Conservation (phyloP, 2,888 invertebrate species). For the Pyrrhia umbra region DNA sequence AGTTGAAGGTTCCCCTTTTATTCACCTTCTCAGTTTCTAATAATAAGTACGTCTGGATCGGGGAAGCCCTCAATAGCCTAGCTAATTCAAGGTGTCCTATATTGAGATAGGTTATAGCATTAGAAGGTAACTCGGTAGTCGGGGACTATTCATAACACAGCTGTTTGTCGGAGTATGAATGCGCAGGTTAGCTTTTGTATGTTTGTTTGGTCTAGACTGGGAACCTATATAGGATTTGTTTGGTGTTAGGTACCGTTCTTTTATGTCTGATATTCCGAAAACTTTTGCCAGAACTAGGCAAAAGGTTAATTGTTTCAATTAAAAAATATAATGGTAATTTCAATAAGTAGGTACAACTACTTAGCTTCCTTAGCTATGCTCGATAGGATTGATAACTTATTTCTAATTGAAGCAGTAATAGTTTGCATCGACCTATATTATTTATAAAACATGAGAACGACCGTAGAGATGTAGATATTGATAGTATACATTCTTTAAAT, state of each 20-base stretch:
- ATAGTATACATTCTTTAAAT: too few species aligned
- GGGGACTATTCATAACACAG: conserved; percentile 81
- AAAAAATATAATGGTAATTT: background rate
- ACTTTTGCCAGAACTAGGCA: background rate
- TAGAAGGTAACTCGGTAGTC: conserved; percentile 73
- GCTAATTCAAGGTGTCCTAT: conserved; percentile 81
- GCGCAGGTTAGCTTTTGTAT: conserved; percentile 70
- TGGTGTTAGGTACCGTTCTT: background rate
- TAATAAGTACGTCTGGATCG: conserved; percentile 72
- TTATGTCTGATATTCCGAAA: background rate
- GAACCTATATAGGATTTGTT: conserved; percentile 28
- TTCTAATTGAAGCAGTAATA: too few species aligned
- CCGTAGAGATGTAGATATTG: too few species aligned
- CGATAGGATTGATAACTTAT: too few species aligned
- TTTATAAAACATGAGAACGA: too few species aligned
- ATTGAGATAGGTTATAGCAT: conserved; percentile 88
- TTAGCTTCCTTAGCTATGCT: too few species aligned
- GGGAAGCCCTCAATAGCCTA: conserved; percentile 79
- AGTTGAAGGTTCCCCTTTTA: conserved; percentile 86
- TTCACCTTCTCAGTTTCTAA: conserved; percentile 60
- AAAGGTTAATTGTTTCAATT: background rate
- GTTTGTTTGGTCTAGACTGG: conserved; percentile 60
- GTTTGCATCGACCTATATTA: too few species aligned
- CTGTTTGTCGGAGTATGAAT: conserved; percentile 71
- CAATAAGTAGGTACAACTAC: background rate